Evolutionary conservation across 2,113 vertebrate genomes (phyloP).

Genomic region (Pteruthius melanotis): DNA sequence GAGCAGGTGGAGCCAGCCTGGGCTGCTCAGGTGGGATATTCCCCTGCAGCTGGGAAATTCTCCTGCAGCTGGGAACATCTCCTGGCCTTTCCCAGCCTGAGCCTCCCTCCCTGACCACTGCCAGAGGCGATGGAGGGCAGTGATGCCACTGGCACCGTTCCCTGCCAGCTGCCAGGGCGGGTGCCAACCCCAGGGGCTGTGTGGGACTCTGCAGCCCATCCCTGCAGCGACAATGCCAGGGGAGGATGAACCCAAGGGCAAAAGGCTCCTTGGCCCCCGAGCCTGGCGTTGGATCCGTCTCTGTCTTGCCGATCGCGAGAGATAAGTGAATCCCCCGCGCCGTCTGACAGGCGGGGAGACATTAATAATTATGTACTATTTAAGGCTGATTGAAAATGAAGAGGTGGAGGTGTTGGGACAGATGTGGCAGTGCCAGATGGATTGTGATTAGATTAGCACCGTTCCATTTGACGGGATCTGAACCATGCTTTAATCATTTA

Average conservation of each 20-base stretch:
- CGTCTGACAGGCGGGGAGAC: slow-evolving; percentile 66
- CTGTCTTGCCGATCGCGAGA: background rate
- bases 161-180: background rate
- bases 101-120: background rate
- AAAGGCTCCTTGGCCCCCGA: background rate
- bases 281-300: background rate
- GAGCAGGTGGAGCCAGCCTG: background rate
- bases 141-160: accelerated
- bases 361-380: slow-evolving; percentile 74
- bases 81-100: background rate
- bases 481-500: slow-evolving; percentile 70
- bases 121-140: background rate
- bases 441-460: slow-evolving; percentile 74
- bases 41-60: background rate
- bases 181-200: background rate
- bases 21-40: background rate
- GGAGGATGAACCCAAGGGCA: background rate
- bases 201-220: background rate
- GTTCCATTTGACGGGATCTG: slow-evolving; percentile 71
- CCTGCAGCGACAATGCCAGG: background rate
- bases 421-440: slow-evolving; percentile 74
- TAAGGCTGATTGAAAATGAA: slow-evolving; percentile 74
- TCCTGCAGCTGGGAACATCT: background rate
- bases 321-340: slow-evolving; percentile 53
- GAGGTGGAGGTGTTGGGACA: slow-evolving; percentile 74